phyloP scores from a whole-genome alignment of 1,140 invertebrate species.

The Phortica variegata region DNA sequence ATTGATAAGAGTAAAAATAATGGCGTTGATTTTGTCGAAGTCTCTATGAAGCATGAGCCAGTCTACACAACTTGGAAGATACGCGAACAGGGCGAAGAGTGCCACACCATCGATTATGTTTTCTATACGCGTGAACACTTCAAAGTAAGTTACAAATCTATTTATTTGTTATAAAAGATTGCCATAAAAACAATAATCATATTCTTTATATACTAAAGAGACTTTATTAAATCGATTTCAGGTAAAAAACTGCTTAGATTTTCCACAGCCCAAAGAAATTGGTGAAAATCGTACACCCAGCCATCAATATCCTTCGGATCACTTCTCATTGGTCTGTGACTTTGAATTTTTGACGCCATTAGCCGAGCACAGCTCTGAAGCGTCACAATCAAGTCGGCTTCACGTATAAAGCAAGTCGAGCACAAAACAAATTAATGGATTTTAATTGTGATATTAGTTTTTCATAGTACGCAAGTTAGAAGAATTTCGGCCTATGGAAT shows the following conservation, averaged over 20 bases:
- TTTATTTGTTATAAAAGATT: background rate
- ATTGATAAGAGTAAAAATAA: constrained; percentile 10
- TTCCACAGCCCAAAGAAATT: constrained; percentile 69
- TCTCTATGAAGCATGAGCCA: constrained; percentile 63
- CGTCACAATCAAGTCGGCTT: constrained; percentile 1
- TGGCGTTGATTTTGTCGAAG: constrained; percentile 26
- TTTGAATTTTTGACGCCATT: constrained; percentile 56
- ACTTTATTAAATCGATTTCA: constrained; percentile 9
- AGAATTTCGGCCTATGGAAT: too few species aligned
- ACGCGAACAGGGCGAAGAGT: constrained; percentile 69
- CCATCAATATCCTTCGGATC: constrained; percentile 74
- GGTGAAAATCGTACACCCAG: constrained; percentile 70
- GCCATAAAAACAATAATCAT: background rate
- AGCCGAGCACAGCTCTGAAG: background rate
- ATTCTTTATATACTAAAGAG: background rate
- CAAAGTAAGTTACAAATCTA: constrained; percentile 30
- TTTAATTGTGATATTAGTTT: constrained; percentile 4
- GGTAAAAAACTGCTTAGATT: constrained; percentile 64
- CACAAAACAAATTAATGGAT: background rate
- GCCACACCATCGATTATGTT: constrained; percentile 79
- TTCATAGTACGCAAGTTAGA: too few species aligned
- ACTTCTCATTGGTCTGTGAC: constrained; percentile 76
- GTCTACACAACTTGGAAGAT: constrained; percentile 80
- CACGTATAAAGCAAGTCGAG: background rate
- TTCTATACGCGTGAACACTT: constrained; percentile 67